Base-by-base conservation (phyloP, 2,113 vertebrate species). In the Illadopsis cleaveri region DNA sequence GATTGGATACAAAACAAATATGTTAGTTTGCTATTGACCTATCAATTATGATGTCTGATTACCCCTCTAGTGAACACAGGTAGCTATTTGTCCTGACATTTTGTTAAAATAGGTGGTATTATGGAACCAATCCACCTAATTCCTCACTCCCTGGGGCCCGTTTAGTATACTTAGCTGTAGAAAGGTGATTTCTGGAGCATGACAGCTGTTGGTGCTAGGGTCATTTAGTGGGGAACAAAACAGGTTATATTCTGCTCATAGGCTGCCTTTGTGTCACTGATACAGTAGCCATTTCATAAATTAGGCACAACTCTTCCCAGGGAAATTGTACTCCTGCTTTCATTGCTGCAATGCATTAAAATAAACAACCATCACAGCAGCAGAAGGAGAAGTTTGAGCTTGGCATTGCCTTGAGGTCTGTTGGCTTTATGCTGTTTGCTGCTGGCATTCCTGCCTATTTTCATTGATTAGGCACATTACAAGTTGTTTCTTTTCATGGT, bases 151-250 rank as follows among this genome's bases (percentile, higher is more conserved):
- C 92, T 6, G 33, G 91, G 94, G 97, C 95, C 95, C 42, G 9
- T 85, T 96, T 89, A 90, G 93, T 93, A 54, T 97, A 82, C 91
- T 96, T 94, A 97, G 85, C 72, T 85, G 82, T 90, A 79, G 95
- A 95, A 98, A 98, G 97, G 95, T 97, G 97, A 95, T 98, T 98
- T 98, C 94, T 97, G 94, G 97, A 95, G 96, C 94, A 92, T 91
- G 89, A 92, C 97, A 98, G 97, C 96, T 98, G 98, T 97, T 97
- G 82, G 95, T 96, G 91, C 94, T 94, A 95, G 90, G 92, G 82
- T 96, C 82, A 85, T 98, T 98, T 96, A 97, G 76, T n/a, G 35
- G 71, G 69, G 94, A 98, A 96, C 96, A 98, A 97, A 97, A 94
- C 8, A 6, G 5, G 76, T 93, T 97, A 82, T 89, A 73, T 94